Conservation (phyloP, 2,113 vertebrate species). For the Takifugu bimaculatus region DNA sequence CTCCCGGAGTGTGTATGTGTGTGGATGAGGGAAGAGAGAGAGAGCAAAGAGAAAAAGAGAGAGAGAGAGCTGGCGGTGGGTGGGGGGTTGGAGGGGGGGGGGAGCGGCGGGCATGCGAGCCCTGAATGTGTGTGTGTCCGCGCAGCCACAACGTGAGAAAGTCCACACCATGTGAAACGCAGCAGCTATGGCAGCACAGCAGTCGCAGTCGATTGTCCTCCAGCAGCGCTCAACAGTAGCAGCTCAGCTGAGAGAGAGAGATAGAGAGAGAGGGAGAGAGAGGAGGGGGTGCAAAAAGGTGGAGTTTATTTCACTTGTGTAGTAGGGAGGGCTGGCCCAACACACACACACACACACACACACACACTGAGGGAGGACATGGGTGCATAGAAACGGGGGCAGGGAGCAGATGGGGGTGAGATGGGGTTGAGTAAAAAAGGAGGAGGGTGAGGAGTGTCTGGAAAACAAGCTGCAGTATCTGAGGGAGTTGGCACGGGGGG, state of each 20-base stretch:
- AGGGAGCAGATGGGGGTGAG: conserved; percentile 57
- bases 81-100: conserved; percentile 23
- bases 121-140: conserved; percentile 18
- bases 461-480: conserved; percentile 51
- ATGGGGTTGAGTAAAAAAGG: conserved; percentile 45
- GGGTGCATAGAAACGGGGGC: conserved; percentile 58
- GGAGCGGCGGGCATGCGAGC: conserved; percentile 37
- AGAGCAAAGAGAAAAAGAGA: conserved; percentile 4
- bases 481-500: conserved; percentile 10
- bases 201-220: conserved; percentile 62
- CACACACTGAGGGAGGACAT: conserved; percentile 33
- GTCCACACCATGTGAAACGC: conserved; percentile 56
- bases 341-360: conserved; percentile 9
- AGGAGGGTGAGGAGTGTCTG: conserved; percentile 44
- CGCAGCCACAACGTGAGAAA: conserved; percentile 54
- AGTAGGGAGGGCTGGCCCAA: conserved; percentile 40
- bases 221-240: conserved; percentile 61
- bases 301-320: conserved; percentile 58
- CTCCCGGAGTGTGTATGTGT: conserved; percentile 32
- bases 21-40: not conserved
- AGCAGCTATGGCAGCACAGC: conserved; percentile 52
- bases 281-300: conserved; percentile 48
- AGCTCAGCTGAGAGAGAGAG: conserved; percentile 65
- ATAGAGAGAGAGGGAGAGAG: conserved; percentile 53
- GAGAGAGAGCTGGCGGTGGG: conserved; percentile 5